Evolutionary conservation across 2,888 invertebrate genomes (phyloP).

Genomic region (Parascotia fuliginaria): DNA sequence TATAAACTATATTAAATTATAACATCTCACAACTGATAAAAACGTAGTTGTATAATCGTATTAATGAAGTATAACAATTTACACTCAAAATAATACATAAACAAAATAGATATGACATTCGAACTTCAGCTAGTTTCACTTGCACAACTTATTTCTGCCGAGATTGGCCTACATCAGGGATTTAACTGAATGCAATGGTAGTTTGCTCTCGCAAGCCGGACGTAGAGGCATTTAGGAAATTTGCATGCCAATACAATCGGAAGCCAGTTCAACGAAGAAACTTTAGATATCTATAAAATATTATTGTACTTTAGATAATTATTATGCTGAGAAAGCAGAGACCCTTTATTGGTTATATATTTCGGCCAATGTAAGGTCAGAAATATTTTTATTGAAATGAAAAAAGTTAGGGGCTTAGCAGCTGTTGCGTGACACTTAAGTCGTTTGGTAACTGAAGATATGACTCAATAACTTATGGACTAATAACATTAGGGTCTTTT

Average conservation of each 20-base stretch:
- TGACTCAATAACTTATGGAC: too few species aligned
- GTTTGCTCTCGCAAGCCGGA: conserved; percentile 44
- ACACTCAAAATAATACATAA: not conserved
- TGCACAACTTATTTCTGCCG: conserved; percentile 49
- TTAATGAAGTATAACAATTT: too few species aligned
- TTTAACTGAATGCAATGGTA: conserved; percentile 59
- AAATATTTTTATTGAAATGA: too few species aligned
- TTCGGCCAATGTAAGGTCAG: not conserved
- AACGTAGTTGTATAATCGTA: too few species aligned
- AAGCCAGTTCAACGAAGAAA: conserved; percentile 61
- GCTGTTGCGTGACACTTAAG: not conserved
- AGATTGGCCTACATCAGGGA: conserved; percentile 62
- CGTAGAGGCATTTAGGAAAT: conserved; percentile 64
- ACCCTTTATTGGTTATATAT: not conserved
- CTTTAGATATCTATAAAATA: conserved; percentile 55
- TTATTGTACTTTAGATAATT: conserved; percentile 26
- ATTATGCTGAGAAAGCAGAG: not conserved
- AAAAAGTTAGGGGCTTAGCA: not conserved
- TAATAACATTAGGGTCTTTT: too few species aligned
- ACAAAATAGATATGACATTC: conserved; percentile 2
- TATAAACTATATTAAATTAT: too few species aligned
- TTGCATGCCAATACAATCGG: conserved; percentile 71
- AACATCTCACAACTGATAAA: too few species aligned
- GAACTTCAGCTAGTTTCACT: conserved; percentile 39
- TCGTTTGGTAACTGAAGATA: not conserved